Base-by-base conservation (phyloP, 2,888 invertebrate genomes). In the Coenonympha arcania region DNA sequence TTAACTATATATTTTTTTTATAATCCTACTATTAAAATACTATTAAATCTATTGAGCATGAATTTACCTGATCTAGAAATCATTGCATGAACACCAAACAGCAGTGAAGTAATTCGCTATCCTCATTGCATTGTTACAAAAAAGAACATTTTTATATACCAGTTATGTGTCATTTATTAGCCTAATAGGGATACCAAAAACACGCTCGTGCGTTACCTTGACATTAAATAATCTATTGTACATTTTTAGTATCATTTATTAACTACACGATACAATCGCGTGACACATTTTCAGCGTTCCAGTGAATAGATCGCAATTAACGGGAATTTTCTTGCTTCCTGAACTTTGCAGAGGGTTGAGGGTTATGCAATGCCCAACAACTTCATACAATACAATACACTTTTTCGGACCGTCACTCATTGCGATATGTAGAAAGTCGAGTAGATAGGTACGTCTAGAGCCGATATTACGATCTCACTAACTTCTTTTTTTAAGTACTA, bases 181-280 rank as follows among this genome's bases (percentile, higher is more conserved):
- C 18, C 36, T 33, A 45, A 44, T 43, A 33, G 20, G 18, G 45
- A 39, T 41, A 31, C 42, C 36, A 42, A 48, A 42, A 51, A 39
- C 45, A 36, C 37, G 44, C 33, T 48, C 43, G 47, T 47, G 45
- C 40, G 36, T 52, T 28, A 45, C 52, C 50, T 47, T 52, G 47
- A 54, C 42, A 36, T 19, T 52, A 49, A 56, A 51, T 47, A 49
- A 46, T 50, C 48, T 42, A 47, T 40, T 47, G 39, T 55, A 41
- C 47, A 42, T 54, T 52, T 51, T 54, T 44, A 46, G 43, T 48
- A n/a, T n/a, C n/a, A n/a, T n/a, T n/a, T n/a, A n/a, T 52, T 44
- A 52, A 50, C 54, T 52, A 52, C 54, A 52, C 33, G 52, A 43
- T 47, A 19, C 47, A 46, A 43, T 49, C 28, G 39, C 54, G 49